Percentiles rank a stretch among this genome's conserved stretches.
phyloP scores from a whole-genome alignment of 2,888 invertebrate species.

The Cryptophagus acutangulus region DNA sequence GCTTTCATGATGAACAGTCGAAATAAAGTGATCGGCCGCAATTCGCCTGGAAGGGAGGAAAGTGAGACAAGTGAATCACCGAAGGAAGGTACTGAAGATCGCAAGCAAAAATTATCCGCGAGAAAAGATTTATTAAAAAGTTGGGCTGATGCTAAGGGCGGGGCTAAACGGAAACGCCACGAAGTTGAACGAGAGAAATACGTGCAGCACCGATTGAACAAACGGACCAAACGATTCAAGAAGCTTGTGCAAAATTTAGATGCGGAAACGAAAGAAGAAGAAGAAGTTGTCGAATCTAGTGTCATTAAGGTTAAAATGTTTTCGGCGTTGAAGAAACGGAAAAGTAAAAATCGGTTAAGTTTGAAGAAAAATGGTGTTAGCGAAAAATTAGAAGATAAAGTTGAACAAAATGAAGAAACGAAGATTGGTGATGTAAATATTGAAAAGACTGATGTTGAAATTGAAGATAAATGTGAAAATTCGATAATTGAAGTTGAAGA shows the following conservation, averaged over 20 bases:
- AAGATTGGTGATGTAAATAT: not conserved
- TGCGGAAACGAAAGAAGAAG: conserved; percentile 6
- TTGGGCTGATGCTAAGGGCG: conserved; percentile 62
- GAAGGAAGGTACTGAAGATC: conserved; percentile 15
- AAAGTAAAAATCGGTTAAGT: not conserved
- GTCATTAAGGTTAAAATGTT: not conserved
- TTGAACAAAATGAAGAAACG: conserved; percentile 9
- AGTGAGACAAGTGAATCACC: conserved; percentile 36
- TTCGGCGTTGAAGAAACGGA: not conserved
- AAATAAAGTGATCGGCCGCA: conserved; percentile 59
- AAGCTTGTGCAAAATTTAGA: no score
- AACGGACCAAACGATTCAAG: conserved; percentile 57
- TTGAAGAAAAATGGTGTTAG: not conserved
- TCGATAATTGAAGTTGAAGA: conserved; percentile 16
- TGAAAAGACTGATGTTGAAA: not conserved
- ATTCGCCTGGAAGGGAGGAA: conserved; percentile 58
- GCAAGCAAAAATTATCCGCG: conserved; percentile 36
- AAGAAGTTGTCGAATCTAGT: conserved; percentile 11
- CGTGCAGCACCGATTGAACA: conserved; percentile 57
- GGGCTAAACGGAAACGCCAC: conserved; percentile 54
- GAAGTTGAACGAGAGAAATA: conserved; percentile 55
- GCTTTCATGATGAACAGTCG: conserved; percentile 64
- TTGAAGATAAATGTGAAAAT: conserved; percentile 2
- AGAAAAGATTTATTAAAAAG: conserved; percentile 54
- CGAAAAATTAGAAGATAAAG: not conserved